Evolutionary conservation across 1,140 invertebrate species (phyloP), one percentile per base, ranked within the genome.

Genomic region (Tigriopus japonicus): DNA sequence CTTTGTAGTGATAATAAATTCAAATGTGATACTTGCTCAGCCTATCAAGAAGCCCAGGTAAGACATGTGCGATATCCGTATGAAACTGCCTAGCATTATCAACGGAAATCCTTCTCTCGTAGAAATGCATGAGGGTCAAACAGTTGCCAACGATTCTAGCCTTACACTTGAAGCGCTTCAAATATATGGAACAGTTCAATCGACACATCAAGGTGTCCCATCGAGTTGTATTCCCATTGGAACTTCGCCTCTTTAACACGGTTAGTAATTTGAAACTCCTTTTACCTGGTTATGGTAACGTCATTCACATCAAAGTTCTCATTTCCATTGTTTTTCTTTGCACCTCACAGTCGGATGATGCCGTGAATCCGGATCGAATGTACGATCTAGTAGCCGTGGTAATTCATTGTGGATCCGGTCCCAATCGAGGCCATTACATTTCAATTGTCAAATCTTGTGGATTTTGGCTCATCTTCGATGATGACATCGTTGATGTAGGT

Each of bases 1-100:
- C 77, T 99, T n/a, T 94, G 92, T 75, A 91, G 87, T 68, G 95
- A 99, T 72, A 96, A 98, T 76, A 99, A 99, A 76, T 99, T 98
- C 71, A 97, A 96, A 75, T 99, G 96, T 77, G 94, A 99, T 76
- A 88, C 95, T 66, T 99, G 96, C 71, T 92, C 89, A 72, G 95
- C 90, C 72, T 98, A 98, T 74, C 94, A 99, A 74, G 95, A 99
- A 77, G 95, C 94, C 42, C 85, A 87, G 71, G 86, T 87, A 75
- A 71, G 72, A 71, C n/a, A n/a, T n/a, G n/a, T n/a, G n/a, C n/a
- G n/a, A n/a, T n/a, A n/a, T n/a, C n/a, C n/a, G n/a, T n/a, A n/a
- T n/a, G n/a, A n/a, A n/a, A n/a, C n/a, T n/a, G n/a, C n/a, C n/a
- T n/a, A n/a, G n/a, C n/a, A n/a, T n/a, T n/a, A n/a, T n/a, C n/a